Evolutionary conservation across 2,888 invertebrate genomes (phyloP), one percentile per base, ranked within the genome.

Genomic region (Dryocosmus kuriphilus): DNA sequence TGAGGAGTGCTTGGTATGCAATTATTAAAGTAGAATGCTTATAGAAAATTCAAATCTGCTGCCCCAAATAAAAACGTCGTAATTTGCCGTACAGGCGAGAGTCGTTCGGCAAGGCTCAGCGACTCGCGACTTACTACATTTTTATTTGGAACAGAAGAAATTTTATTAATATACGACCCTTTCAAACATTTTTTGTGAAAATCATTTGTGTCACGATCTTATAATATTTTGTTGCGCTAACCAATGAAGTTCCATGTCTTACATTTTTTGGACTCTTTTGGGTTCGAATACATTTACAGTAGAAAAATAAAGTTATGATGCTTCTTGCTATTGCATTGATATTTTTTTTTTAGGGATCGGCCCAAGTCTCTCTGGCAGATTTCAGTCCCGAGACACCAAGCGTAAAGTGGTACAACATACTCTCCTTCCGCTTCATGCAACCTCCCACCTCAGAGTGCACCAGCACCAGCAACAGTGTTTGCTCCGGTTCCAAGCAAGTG

Each of bases 361-460:
- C 97, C 75, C 98, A 98, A 95, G 97, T 98, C 81, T 98, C 98
- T 91, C 93, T 99, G 88, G 98, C 98, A 67, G 98, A 98, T 92
- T 98, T 98, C 92, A 96, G 96, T 89, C 95, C 97, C 0, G 97
- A 97, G 83, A 93, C 93, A 9, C 95, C 96, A 62, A 95, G 96
- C 22, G 94, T 95, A 35, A 97, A 97, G 91, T 98, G 98, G 98
- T 98, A 98, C 94, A 99, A 98, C 90, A 96, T 98, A 82, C 94
- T 98, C 76, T 97, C 97, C 91, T 95, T 96, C 87, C 95, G 95
- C 88, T 95, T 96, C 89, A 94, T 96, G 93, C 95, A 95, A 87
- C 92, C 93, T n/a, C 89, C 91, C 63, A 87, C 89, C 46, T 91
- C 90, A 76, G 91, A 91, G n/a, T 88, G 86, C 63, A 83, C 88